Evolutionary conservation across 2,797 vertebrate species (phyloP), one percentile per base, ranked within the genome.

Genomic region (Sebastes cheni): DNA sequence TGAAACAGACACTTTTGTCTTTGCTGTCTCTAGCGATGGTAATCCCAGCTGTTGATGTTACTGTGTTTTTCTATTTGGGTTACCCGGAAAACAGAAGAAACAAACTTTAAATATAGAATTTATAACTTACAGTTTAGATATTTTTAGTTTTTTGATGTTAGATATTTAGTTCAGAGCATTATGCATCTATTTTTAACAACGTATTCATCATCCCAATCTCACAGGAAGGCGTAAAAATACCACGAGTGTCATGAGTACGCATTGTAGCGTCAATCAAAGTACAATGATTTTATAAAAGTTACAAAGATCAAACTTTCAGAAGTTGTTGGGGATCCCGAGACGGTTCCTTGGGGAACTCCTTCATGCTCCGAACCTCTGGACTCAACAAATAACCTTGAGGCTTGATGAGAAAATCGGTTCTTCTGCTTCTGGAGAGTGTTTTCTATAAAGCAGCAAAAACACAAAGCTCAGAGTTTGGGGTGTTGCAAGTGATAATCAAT

Each of bases 401-500:
- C 62, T 83, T 4, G 5, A 61, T 34, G 60, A 29, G 4, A 46
- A 75, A 82, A 89, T 90, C 58, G 5, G 87, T 88, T 54, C 58
- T 60, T n/a, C 46, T 39, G 34, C 56, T 72, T 72, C 77, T 67
- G 65, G 62, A 72, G 73, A 36, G 20, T 11, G n/a, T 46, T 36
- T 29, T 73, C 60, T 42, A 20, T 46, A 27, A 34, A 52, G 34
- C 70, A 27, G 29, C 30, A 62, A 25, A 74, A 80, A 73, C 58
- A 79, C 54, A 75, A 70, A 64, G 22, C 36, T 66, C 61, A 27
- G 36, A 73, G 32, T 79, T 80, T 55, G 71, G 58, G 52, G 77
- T 64, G 0, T 52, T 52, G 80, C 61, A 72, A 72, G 76, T n/a
- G 65, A 79, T 83, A 86, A 89, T 91, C 88, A 85, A 88, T 89